A percentile compares a stretch with the other conserved stretches of the same genome.
These are phyloP conservation scores for Thomomys bottae DNA, from an alignment of 2,113 vertebrate genomes.

Conservation along the genomic window DNA sequence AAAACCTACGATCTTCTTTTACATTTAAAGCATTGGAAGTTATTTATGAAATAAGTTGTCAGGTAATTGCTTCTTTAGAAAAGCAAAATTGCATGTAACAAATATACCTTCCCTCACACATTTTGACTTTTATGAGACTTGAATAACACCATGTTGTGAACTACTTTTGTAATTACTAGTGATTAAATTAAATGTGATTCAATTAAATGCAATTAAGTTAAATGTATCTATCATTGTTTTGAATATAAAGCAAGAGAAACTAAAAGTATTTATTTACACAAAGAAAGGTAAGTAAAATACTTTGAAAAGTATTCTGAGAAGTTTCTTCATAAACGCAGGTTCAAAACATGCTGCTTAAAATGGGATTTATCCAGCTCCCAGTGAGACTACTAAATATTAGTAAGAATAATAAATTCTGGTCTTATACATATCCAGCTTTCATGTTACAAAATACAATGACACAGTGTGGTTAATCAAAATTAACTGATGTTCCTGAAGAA, in stretches of 20 bases:
- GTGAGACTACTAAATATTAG: not conserved
- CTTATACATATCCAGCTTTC: constrained; percentile 1
- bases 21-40: not conserved
- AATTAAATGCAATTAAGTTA: constrained; percentile 77
- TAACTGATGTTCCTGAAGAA: constrained; percentile 20
- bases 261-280: constrained; percentile 67
- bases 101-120: not conserved
- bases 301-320: constrained; percentile 67
- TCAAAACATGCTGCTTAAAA: not conserved
- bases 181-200: constrained; percentile 79
- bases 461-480: constrained; percentile 38
- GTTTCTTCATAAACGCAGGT: constrained; percentile 58
- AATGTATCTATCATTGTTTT: constrained; percentile 71
- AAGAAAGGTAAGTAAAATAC: constrained; percentile 67
- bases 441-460: constrained; percentile 47
- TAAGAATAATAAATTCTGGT: not conserved
- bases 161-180: constrained; percentile 75
- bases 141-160: constrained; percentile 53
- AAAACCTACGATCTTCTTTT: not conserved
- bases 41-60: constrained; percentile 14
- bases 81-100: constrained; percentile 13
- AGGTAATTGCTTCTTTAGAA: not conserved
- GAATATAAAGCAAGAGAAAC: constrained; percentile 76
- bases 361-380: not conserved
- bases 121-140: constrained; percentile 52